A percentile compares a stretch with the other conserved stretches of the same genome.
Evolutionary conservation across 2,113 vertebrate species (phyloP).

Genomic region (Elgaria multicarinata): DNA sequence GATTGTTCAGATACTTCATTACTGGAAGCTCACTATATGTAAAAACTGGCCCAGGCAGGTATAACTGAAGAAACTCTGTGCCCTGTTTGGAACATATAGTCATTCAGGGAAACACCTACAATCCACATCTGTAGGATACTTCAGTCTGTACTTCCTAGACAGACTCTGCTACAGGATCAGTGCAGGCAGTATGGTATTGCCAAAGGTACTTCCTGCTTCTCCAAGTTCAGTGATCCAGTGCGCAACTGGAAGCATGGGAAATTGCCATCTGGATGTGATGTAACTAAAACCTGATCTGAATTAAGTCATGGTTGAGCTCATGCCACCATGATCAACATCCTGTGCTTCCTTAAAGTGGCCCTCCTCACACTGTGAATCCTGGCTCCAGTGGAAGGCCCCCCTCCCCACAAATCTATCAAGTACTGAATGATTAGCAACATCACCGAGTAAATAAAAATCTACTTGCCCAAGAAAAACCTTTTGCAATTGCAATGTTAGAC

Average conservation of each 20-base stretch:
- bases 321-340: not conserved
- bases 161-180: not conserved
- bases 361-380: not conserved
- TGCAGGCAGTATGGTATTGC: not conserved
- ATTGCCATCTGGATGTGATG: not conserved
- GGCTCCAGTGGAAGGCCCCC: not conserved
- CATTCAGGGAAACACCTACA: not conserved
- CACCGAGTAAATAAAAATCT: constrained; percentile 22
- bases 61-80: not conserved
- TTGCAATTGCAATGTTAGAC: not conserved
- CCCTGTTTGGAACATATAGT: not conserved
- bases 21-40: not conserved
- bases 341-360: not conserved
- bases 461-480: not conserved
- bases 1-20: not conserved
- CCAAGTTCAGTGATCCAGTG: not conserved
- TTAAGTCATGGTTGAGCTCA: not conserved
- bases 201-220: not conserved
- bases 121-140: not conserved
- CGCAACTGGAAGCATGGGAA: not conserved
- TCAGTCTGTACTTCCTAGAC: not conserved
- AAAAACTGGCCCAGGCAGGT: not conserved
- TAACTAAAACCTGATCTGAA: not conserved
- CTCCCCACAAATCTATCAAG: constrained; percentile 11
- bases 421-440: not conserved